These are phyloP conservation scores for Heterotilapia buettikoferi DNA, from an alignment of 2,113 vertebrate species.

Conservation along the genomic window DNA sequence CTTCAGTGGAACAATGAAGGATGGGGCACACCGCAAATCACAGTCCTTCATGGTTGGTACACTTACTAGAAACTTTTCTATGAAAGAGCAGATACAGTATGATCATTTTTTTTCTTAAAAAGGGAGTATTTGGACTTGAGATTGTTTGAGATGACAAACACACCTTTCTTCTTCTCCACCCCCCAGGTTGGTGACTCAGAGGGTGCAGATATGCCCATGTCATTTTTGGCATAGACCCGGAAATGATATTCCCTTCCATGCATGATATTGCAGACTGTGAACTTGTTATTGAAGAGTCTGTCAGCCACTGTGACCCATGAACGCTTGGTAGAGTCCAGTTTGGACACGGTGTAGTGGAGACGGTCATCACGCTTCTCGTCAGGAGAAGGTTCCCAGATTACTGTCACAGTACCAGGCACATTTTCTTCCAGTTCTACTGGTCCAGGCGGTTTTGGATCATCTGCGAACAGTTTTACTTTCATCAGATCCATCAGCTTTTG, in stretches of 20 bases:
- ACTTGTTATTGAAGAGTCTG: conserved; percentile 82
- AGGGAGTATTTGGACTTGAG: not conserved
- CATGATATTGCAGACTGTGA: conserved; percentile 78
- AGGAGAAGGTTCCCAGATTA: conserved; percentile 81
- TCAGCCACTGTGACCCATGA: conserved; percentile 78
- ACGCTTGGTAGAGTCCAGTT: conserved; percentile 71
- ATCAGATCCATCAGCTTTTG: not conserved
- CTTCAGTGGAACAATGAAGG: conserved; percentile 77
- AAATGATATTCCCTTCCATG: conserved; percentile 84
- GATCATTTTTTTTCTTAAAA: not conserved
- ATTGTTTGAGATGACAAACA: not conserved
- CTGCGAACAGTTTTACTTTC: conserved; percentile 51
- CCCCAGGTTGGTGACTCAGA: conserved; percentile 82
- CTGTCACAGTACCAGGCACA: conserved; percentile 78
- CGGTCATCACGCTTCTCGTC: conserved; percentile 77
- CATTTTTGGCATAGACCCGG: conserved; percentile 84
- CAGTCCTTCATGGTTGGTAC: conserved; percentile 51
- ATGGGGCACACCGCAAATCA: conserved; percentile 67
- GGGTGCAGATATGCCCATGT: conserved; percentile 78
- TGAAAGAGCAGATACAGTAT: not conserved
- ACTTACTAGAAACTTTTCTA: conserved; percentile 66
- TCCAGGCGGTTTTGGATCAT: conserved; percentile 81
- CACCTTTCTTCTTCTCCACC: conserved; percentile 67
- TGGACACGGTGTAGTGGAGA: conserved; percentile 80
- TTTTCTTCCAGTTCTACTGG: conserved; percentile 77